These are phyloP conservation scores for Acrobeloides nanus DNA, from an alignment of 2,888 invertebrate species.

Conservation along the genomic window DNA sequence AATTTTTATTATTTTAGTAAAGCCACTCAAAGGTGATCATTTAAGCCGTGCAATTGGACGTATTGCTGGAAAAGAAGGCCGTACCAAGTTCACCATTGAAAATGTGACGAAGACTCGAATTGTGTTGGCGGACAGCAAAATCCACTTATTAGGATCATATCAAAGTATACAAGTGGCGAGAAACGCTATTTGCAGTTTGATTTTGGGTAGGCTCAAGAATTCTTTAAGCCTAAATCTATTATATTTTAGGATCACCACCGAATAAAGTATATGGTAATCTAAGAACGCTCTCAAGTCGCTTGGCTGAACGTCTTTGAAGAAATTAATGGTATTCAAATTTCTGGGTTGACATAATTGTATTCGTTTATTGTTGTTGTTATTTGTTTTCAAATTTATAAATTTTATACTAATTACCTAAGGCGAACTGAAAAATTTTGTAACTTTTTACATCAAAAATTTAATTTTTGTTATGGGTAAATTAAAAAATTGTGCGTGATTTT, in stretches of 20 bases:
- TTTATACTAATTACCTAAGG: too few relatives aligned
- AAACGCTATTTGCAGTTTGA: slow-evolving; percentile 87
- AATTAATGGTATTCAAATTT: too few relatives aligned
- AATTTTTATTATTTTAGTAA: slow-evolving; percentile 17
- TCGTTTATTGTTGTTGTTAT: too few relatives aligned
- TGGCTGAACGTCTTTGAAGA: slow-evolving; percentile 78
- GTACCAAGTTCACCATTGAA: slow-evolving; percentile 95
- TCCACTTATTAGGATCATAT: slow-evolving; percentile 92
- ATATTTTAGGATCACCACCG: slow-evolving; percentile 78
- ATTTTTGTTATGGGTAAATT: too few relatives aligned
- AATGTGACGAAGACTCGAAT: slow-evolving; percentile 97
- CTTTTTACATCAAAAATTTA: too few relatives aligned
- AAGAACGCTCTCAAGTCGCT: slow-evolving; percentile 73
- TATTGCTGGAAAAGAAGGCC: slow-evolving; percentile 78
- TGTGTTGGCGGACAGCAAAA: slow-evolving; percentile 87
- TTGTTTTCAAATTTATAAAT: too few relatives aligned
- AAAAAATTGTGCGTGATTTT: too few relatives aligned
- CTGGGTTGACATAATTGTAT: too few relatives aligned
- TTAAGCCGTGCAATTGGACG: slow-evolving; percentile 90
- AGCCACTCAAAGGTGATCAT: slow-evolving; percentile 77
- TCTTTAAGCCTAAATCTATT: too few relatives aligned
- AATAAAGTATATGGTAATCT: slow-evolving; percentile 95
- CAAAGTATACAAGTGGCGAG: slow-evolving; percentile 91
- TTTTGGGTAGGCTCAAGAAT: too few relatives aligned
- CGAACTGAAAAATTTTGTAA: too few relatives aligned